These are phyloP conservation scores for Aphelenchoides besseyi DNA, from an alignment of 1,140 invertebrate genomes.

Conservation along the genomic window DNA sequence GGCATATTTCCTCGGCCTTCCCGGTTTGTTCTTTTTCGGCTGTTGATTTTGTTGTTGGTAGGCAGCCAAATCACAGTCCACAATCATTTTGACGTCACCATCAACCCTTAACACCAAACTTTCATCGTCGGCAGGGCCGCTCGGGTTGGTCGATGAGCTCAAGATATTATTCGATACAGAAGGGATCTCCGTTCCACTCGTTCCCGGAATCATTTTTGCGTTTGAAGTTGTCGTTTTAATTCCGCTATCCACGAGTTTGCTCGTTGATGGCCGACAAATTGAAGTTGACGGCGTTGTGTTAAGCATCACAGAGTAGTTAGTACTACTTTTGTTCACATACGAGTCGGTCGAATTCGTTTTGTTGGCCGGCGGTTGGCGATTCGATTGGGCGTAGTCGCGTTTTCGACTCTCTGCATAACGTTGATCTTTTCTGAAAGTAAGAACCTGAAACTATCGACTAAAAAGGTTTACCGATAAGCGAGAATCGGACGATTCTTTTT, in stretches of 20 bases:
- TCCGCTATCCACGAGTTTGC: neutral
- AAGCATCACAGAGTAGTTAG: neutral
- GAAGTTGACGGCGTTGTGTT: neutral
- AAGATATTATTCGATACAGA: no score
- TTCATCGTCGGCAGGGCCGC: neutral
- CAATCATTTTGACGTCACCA: slow-evolving; percentile 15
- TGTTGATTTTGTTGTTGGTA: neutral
- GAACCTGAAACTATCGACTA: neutral
- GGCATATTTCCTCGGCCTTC: slow-evolving; percentile 5
- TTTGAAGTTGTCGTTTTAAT: neutral
- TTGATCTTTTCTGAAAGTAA: neutral
- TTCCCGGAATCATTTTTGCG: neutral
- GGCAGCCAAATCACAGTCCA: neutral
- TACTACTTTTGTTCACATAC: neutral
- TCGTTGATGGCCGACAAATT: neutral
- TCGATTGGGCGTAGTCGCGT: neutral
- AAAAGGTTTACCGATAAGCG: slow-evolving; percentile 12
- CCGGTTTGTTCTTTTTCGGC: neutral
- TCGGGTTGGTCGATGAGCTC: no score
- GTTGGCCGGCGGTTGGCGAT: neutral
- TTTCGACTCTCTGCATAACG: neutral
- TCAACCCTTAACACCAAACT: neutral
- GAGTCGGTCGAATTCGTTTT: neutral
- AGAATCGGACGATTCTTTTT: slow-evolving; percentile 9
- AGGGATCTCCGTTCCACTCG: neutral